Evolutionary conservation across 2,797 vertebrate genomes (phyloP).

Genomic region (Rhinoraja longicauda): DNA sequence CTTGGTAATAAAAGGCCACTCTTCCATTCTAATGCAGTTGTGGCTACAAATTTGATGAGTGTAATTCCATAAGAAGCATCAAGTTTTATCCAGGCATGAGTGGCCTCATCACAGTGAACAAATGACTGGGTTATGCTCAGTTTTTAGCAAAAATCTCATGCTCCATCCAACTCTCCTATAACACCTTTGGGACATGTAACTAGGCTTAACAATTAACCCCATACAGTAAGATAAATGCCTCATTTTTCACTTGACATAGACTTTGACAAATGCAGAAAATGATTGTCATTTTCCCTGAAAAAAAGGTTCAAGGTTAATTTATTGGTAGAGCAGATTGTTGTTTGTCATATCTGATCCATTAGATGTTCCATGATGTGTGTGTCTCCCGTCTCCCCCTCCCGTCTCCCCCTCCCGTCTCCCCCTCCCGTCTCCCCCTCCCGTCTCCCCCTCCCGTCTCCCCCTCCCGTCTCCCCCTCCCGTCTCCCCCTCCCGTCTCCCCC

Average conservation of each 20-base stretch:
- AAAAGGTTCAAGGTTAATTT: neutral
- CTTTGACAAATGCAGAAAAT: neutral
- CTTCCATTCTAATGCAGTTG: no score
- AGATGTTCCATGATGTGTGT: neutral
- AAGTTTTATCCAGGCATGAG: neutral
- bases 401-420: no score
- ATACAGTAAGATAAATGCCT: neutral
- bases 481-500: no score
- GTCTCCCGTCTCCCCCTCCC: no score
- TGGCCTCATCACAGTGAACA: neutral
- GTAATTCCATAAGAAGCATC: neutral
- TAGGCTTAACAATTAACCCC: neutral
- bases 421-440: no score
- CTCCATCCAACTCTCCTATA: no score
- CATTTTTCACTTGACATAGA: neutral
- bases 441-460: no score
- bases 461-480: no score
- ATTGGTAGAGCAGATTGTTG: neutral
- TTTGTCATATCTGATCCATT: neutral
- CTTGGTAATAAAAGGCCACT: neutral
- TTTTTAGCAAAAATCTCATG: no score
- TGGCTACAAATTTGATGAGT: neutral
- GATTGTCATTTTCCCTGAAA: neutral
- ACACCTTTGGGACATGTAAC: no score
- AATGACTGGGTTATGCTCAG: neutral